These are phyloP conservation scores for Arizona elegans DNA, from an alignment of 2,113 vertebrate genomes.

Conservation along the genomic window DNA sequence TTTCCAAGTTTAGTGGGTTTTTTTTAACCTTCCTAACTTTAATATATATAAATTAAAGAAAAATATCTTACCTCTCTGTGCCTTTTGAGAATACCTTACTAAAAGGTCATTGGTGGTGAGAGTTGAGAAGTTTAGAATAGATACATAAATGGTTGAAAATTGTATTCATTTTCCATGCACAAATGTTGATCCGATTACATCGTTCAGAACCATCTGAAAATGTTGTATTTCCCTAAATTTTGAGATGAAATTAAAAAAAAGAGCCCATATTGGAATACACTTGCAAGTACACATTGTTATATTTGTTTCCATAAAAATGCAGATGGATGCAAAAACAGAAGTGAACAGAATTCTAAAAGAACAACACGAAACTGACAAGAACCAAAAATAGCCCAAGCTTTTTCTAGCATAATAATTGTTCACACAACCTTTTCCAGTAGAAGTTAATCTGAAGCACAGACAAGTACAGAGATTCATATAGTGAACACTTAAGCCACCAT, in stretches of 20 bases:
- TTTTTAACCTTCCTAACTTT: background rate
- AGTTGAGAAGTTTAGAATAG: background rate
- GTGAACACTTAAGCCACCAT: background rate
- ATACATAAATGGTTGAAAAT: background rate
- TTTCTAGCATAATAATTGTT: background rate
- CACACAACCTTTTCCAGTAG: background rate
- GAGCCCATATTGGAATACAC: background rate
- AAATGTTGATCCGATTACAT: background rate
- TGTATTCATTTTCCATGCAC: background rate
- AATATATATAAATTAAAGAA: background rate
- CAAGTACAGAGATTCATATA: background rate
- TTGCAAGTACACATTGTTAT: background rate
- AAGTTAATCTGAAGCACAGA: background rate
- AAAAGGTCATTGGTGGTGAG: background rate
- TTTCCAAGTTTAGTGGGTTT: background rate
- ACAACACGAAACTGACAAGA: background rate
- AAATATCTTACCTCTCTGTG: background rate
- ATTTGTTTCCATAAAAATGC: background rate
- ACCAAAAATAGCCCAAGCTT: background rate
- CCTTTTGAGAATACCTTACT: background rate
- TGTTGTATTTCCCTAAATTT: background rate
- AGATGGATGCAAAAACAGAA: background rate
- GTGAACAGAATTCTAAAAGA: background rate
- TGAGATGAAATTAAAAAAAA: background rate
- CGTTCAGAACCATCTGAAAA: background rate